Base-by-base conservation (phyloP, 2,797 vertebrate genomes). In the Threskiornis aethiopicus region DNA sequence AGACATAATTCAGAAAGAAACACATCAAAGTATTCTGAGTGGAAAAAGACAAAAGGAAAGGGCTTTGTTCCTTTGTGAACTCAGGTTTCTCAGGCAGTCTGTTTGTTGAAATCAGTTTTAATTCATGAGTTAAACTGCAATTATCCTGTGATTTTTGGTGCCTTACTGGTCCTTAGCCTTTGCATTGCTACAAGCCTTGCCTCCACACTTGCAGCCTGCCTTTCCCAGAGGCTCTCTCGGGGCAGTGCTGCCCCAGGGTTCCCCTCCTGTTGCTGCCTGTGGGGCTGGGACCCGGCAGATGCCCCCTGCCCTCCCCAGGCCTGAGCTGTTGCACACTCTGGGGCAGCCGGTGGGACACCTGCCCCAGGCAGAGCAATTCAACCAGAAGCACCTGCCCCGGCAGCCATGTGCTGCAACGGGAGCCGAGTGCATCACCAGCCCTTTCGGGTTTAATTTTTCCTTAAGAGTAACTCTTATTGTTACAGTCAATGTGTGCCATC, bases 1-100 rank as follows among this genome's bases (percentile, higher is more conserved):
- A 80, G 82, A 79, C 16, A 67, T 41, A 93, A 49, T 77, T 94
- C 41, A 89, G 67, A 85, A 90, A 76, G 70, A 85, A 93, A 85
- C 37, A 37, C 42, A 90, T 84, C 39, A 59, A 93, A 96, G 59
- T 76, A 77, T 82, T 71, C 42, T 52, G 22, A 5, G 10, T 49
- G 14, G 81, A 93, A 95, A 92, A 84, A 89, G 46, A 73, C 39
- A 72, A 86, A 82, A 84, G 19, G 12, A 73, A 92, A 90, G 20
- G 1, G 33, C 6, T 89, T 90, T 62, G 26, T 86, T 93, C 20
- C 12, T 87, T 90, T 77, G 37, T 83, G 47, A 87, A 66, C 20
- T 66, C 39, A 58, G 47, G 76, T 71, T 82, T 83, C 59, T 91
- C 71, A 70, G 29, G 25, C 35, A 84, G 9, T 52, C 31, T 72